A percentile compares a stretch with the other conserved stretches of the same genome.
phyloP scores from a whole-genome alignment of 2,797 vertebrate species.

The Muscicapa striata region DNA sequence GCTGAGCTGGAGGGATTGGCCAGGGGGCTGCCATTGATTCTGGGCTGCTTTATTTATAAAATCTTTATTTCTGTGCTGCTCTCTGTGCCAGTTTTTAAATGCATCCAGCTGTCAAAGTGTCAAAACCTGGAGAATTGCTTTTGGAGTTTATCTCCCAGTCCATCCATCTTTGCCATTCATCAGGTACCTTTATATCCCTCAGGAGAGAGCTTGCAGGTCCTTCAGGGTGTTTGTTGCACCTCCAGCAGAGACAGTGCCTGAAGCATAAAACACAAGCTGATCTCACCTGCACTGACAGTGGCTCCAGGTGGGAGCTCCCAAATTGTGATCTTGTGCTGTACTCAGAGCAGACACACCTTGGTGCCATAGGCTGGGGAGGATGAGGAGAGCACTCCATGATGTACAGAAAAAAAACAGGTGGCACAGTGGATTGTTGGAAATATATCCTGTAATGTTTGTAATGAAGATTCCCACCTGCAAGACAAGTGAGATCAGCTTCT shows the following conservation, averaged over 20 bases:
- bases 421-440: neutral
- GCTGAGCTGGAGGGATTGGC: accelerated
- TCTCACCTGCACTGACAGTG: neutral
- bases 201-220: neutral
- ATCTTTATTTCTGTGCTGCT: neutral
- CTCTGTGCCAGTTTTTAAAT: neutral
- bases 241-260: neutral
- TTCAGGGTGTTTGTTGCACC: neutral
- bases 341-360: too few species aligned
- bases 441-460: neutral
- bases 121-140: constrained; percentile 17
- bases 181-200: neutral
- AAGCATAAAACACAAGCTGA: neutral
- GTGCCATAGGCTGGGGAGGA: neutral
- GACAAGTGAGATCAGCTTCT: too few species aligned
- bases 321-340: neutral
- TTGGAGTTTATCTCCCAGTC: constrained; percentile 19
- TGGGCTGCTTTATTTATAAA: neutral
- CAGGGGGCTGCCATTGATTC: neutral
- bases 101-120: constrained; percentile 19
- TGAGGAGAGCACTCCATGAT: neutral
- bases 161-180: constrained; percentile 1
- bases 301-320: neutral
- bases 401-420: neutral
- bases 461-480: neutral